phyloP scores from a whole-genome alignment of 2,113 vertebrate species.

The Dascyllus trimaculatus region DNA sequence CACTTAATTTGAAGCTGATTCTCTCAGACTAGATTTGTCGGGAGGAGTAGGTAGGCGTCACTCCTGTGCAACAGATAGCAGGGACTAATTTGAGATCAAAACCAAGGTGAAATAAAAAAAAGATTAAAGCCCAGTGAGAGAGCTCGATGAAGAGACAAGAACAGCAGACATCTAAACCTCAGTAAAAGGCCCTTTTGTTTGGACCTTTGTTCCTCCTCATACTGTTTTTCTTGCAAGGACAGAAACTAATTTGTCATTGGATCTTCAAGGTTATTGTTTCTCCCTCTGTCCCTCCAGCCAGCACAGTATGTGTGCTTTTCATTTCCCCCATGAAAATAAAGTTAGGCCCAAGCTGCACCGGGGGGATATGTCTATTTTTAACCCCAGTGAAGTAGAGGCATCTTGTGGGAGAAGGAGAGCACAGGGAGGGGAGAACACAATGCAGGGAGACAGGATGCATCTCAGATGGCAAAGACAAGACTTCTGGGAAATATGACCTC shows the following conservation, averaged over 20 bases:
- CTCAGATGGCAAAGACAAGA: constrained; percentile 44
- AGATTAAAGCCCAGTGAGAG: constrained; percentile 18
- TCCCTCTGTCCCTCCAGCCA: constrained; percentile 33
- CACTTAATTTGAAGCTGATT: constrained; percentile 5
- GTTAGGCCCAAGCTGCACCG: constrained; percentile 66
- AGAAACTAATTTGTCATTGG: constrained; percentile 66
- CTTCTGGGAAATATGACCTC: constrained; percentile 38
- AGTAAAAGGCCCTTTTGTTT: constrained; percentile 8
- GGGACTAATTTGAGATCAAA: constrained; percentile 35
- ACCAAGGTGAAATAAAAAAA: constrained; percentile 25
- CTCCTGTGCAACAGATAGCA: constrained; percentile 12
- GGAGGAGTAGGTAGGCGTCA: constrained; percentile 1
- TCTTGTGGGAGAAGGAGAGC: constrained; percentile 60
- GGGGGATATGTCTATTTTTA: constrained; percentile 79
- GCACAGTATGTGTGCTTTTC: constrained; percentile 62
- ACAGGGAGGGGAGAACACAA: constrained; percentile 45
- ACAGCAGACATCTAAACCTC: not conserved
- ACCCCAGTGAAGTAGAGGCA: constrained; percentile 58
- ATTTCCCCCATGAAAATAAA: constrained; percentile 73
- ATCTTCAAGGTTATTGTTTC: constrained; percentile 73
- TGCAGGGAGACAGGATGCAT: constrained; percentile 46
- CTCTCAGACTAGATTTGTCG: constrained; percentile 6
- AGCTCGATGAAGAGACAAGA: constrained; percentile 7
- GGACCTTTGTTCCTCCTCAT: constrained; percentile 5
- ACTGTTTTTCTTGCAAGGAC: constrained; percentile 20